A percentile compares a stretch with the other conserved stretches of the same genome.
Evolutionary conservation across 1,140 invertebrate species (phyloP).

Genomic region (Coenobita brevimanus): DNA sequence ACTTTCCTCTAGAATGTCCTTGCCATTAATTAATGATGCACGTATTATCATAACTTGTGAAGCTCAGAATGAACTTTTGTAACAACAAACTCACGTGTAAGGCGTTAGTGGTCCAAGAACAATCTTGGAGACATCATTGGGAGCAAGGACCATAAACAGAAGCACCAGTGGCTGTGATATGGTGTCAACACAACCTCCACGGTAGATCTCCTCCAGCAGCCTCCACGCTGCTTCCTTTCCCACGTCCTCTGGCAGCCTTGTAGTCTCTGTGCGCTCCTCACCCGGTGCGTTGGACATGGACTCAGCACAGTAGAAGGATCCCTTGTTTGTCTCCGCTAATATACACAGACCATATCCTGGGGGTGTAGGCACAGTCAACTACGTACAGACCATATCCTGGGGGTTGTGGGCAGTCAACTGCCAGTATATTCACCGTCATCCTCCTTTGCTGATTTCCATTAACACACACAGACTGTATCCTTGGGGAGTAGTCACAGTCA

Average conservation of each 20-base stretch:
- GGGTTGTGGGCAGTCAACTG: too few relatives aligned
- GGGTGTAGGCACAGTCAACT: conserved; percentile 16
- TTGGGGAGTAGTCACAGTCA: too few relatives aligned
- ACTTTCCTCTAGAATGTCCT: too few relatives aligned
- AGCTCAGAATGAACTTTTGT: too few relatives aligned
- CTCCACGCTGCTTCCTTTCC: conserved; percentile 86
- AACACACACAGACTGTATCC: too few relatives aligned
- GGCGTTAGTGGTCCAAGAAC: conserved; percentile 82
- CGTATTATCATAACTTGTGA: too few relatives aligned
- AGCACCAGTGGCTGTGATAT: conserved; percentile 88
- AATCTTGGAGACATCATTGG: conserved; percentile 96
- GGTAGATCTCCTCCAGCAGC: conserved; percentile 92
- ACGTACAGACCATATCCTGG: too few relatives aligned
- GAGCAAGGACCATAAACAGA: conserved; percentile 93
- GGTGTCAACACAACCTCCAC: conserved; percentile 94
- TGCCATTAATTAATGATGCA: too few relatives aligned
- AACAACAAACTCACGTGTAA: conserved; percentile 80
- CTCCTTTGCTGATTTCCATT: too few relatives aligned
- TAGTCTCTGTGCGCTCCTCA: conserved; percentile 70
- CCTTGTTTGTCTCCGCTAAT: conserved; percentile 93
- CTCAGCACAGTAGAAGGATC: conserved; percentile 81
- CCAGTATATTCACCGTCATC: too few relatives aligned
- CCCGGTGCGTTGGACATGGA: conserved; percentile 75
- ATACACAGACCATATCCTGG: conserved; percentile 83
- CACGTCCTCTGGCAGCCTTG: conserved; percentile 88